Evolutionary conservation across 2,113 vertebrate genomes (phyloP).

Genomic region (Leptodactylus fuscus): DNA sequence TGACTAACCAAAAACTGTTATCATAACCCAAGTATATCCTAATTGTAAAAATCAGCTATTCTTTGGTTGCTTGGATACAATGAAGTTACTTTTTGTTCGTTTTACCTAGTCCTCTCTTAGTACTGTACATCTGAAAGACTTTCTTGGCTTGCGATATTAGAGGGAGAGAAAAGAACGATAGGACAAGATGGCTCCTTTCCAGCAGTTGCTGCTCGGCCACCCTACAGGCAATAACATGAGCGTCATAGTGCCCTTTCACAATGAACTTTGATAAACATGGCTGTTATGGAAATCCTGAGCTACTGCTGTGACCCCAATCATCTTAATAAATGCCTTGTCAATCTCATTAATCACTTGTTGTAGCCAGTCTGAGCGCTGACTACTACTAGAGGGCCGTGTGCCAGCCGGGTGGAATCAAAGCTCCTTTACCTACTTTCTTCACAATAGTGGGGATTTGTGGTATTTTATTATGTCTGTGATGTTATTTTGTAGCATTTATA

Average conservation of each 20-base stretch:
- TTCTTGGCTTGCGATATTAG: neutral
- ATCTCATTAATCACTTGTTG: conserved; percentile 46
- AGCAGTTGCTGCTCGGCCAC: conserved; percentile 9
- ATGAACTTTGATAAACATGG: conserved; percentile 47
- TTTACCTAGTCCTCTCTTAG: neutral
- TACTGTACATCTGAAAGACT: neutral
- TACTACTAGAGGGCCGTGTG: neutral
- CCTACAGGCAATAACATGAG: conserved; percentile 34
- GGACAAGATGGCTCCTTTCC: conserved; percentile 34
- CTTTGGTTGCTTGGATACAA: no score
- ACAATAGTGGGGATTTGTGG: neutral
- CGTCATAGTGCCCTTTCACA: conserved; percentile 17
- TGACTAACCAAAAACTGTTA: no score
- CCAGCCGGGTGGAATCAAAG: neutral
- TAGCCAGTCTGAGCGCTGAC: neutral
- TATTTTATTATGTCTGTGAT: neutral
- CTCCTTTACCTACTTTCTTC: neutral
- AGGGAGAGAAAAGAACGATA: neutral
- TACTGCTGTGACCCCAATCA: conserved; percentile 57
- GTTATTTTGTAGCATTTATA: neutral
- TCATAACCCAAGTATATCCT: no score
- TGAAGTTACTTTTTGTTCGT: neutral
- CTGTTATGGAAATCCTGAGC: conserved; percentile 15
- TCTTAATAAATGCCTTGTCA: conserved; percentile 57
- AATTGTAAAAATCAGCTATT: no score